Base-by-base conservation (phyloP, 2,797 vertebrate species). In the Artibeus jamaicensis region DNA sequence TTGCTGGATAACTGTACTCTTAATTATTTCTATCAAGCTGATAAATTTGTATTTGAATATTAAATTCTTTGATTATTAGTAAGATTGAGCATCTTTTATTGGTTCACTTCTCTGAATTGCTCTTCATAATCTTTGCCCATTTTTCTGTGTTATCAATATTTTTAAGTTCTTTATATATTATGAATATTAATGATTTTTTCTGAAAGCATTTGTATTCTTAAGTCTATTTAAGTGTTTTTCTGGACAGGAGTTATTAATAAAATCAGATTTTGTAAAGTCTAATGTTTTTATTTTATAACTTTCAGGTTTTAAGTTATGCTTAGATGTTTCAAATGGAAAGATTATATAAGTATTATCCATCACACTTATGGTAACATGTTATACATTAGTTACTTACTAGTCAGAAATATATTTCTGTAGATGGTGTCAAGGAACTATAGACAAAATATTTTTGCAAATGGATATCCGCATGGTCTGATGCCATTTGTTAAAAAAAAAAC, bases 141-240 rank as follows among this genome's bases (percentile, higher is more conserved):
- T 74, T 90, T 73, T 94, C n/a, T 86, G 22, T 95, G 79, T 76
- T 84, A 89, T 73, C 48, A 71, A 15, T 82, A 78, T 83, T 95
- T 57, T 76, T 2, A 50, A 94, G 16, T 71, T 82, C 11, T 55
- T 91, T 84, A 44, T 50, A n/a, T 44, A 22, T 39, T 83, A 4
- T 79, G 3, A 26, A 19, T 86, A 68, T 68, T 48, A 84, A 50
- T 87, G 4, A 83, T 26, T 88, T 84, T 93, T 53, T 77, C 48
- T 39, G 14, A 8, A 55, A 55, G 2, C 4, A 29, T 89, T 86
- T 91, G n/a, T 79, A 83, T 84, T 91, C 71, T 92, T 42, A 59
- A 65, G 15, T 78, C 74, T 93, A 34, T 68, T 68, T 88, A 78
- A 48, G 48, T 34, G 29, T 91, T 93, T 70, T 32, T 3, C 73